Percentiles rank a stretch among this genome's conserved stretches.
phyloP scores from a whole-genome alignment of 2,113 vertebrate species.

The Euleptes europaea region DNA sequence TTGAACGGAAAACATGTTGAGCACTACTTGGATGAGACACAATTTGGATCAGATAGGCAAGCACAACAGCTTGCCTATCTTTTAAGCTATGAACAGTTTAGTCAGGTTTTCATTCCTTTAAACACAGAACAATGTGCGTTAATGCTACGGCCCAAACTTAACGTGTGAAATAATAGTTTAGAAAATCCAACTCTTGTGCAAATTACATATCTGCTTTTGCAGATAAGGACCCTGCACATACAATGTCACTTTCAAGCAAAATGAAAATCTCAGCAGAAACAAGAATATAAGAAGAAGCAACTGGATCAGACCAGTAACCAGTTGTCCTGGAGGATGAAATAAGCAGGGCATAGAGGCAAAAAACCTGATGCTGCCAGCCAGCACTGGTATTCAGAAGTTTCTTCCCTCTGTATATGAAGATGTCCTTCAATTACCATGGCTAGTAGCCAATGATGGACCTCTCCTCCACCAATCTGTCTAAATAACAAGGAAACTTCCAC shows the following conservation, averaged over 20 bases:
- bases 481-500: background rate
- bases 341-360: no score
- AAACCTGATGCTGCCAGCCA: no score
- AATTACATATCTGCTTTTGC: background rate
- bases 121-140: background rate
- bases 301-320: no score
- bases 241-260: background rate
- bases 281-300: no score
- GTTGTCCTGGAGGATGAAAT: no score
- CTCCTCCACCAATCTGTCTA: no score
- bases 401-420: no score
- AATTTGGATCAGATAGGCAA: background rate
- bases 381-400: no score
- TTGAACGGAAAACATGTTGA: constrained; percentile 6
- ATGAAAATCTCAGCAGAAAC: background rate
- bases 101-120: background rate
- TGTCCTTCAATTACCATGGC: no score
- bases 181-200: background rate
- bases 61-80: background rate
- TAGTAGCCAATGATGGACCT: no score
- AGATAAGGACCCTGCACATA: background rate
- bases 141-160: background rate
- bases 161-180: background rate
- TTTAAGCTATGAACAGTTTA: constrained; percentile 5
- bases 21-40: constrained; percentile 6